These are phyloP conservation scores for Scartelaos histophorus DNA, from an alignment of 2,113 vertebrate genomes.

Conservation along the genomic window DNA sequence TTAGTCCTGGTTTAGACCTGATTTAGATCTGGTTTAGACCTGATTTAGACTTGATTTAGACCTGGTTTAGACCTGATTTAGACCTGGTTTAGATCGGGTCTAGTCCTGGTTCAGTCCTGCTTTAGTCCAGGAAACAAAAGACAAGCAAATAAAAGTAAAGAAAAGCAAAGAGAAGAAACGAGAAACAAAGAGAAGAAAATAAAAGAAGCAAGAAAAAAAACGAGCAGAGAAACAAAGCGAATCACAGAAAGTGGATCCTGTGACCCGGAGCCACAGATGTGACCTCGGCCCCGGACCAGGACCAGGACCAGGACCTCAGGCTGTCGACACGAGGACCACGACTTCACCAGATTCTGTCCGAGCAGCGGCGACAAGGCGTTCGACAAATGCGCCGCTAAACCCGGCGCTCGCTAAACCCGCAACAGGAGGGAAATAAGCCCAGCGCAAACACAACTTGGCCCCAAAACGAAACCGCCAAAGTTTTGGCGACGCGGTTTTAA, in stretches of 20 bases:
- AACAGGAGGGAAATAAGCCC: conserved; percentile 43
- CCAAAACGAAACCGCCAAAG: neutral
- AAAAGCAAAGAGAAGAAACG: neutral
- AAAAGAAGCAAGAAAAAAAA: too few species aligned
- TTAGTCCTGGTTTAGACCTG: too few species aligned
- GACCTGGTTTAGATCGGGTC: too few species aligned
- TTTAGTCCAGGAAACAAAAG: too few species aligned
- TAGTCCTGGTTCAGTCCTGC: too few species aligned
- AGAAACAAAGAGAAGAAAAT: conserved; percentile 51
- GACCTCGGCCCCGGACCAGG: conserved; percentile 48
- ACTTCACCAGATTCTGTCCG: conserved; percentile 20
- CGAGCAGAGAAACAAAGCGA: too few species aligned
- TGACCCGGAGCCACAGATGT: too few species aligned
- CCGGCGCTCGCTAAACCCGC: conserved; percentile 31
- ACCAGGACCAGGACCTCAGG: conserved; percentile 28
- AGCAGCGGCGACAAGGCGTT: conserved; percentile 26
- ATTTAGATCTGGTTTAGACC: too few species aligned
- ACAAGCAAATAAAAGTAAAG: too few species aligned
- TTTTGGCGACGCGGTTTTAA: conserved; percentile 8
- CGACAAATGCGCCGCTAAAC: conserved; percentile 44
- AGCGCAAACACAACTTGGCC: conserved; percentile 32
- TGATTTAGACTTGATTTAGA: too few species aligned
- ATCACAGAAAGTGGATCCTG: too few species aligned
- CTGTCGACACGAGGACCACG: conserved; percentile 27
- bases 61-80: too few species aligned